Evolutionary conservation across 2,113 vertebrate genomes (phyloP).

Genomic region (Sinocyclocheilus grahami): DNA sequence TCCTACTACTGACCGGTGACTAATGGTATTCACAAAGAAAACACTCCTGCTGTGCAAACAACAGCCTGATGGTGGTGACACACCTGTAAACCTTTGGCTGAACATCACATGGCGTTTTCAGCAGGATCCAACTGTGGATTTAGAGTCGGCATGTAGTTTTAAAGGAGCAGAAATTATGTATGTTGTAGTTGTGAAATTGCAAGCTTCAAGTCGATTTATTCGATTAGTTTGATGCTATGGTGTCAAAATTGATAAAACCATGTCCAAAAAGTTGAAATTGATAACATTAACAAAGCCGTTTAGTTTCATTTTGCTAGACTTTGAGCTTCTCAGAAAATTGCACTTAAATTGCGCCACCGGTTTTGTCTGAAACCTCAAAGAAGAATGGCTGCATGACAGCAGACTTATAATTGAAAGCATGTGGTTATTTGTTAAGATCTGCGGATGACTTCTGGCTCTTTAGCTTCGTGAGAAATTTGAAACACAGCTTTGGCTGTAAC

Average conservation of each 20-base stretch:
- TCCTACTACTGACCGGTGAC: conserved; percentile 19
- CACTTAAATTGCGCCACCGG: neutral
- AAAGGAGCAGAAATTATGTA: neutral
- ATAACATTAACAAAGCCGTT: neutral
- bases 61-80: conserved; percentile 24
- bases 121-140: neutral
- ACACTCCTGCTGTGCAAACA: conserved; percentile 31
- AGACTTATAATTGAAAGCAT: neutral
- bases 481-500: neutral
- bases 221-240: neutral
- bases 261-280: neutral
- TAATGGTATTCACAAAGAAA: conserved; percentile 47
- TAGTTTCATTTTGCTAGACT: neutral
- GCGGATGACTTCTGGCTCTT: neutral
- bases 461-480: neutral
- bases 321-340: neutral
- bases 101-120: neutral
- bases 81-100: neutral
- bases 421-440: neutral
- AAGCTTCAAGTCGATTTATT: neutral
- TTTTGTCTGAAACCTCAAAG: conserved; percentile 10
- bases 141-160: neutral
- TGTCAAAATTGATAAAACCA: neutral
- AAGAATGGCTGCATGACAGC: neutral
- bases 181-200: neutral